A percentile compares a stretch with the other conserved stretches of the same genome.
phyloP scores from a whole-genome alignment of 2,797 vertebrate species.

The Vipera latastei region DNA sequence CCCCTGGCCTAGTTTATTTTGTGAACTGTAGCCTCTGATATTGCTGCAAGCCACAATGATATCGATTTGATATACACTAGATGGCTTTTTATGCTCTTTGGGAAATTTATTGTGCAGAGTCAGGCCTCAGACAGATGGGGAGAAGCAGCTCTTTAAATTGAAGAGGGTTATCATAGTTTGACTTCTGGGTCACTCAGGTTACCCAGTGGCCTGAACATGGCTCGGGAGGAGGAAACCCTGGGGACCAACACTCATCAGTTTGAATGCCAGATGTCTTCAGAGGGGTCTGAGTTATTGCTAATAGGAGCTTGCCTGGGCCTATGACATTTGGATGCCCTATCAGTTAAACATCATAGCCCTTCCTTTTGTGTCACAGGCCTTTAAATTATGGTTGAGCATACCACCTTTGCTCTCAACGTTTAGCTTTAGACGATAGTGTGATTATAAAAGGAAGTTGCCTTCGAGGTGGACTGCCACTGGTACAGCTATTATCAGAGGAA shows the following conservation, averaged over 20 bases:
- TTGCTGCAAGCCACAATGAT: slow-evolving; percentile 76
- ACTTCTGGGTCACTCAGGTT: slow-evolving; percentile 77
- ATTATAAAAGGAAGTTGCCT: slow-evolving; percentile 56
- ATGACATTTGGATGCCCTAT: slow-evolving; percentile 81
- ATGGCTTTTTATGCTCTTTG: slow-evolving; percentile 80
- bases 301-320: slow-evolving; percentile 75
- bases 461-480: slow-evolving; percentile 23
- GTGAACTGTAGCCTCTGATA: slow-evolving; percentile 83
- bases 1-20: slow-evolving; percentile 82
- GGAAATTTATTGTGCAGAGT: slow-evolving; percentile 81
- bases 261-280: slow-evolving; percentile 79
- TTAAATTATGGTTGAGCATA: slow-evolving; percentile 72
- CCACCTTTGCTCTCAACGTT: slow-evolving; percentile 66
- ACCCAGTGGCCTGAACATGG: slow-evolving; percentile 75
- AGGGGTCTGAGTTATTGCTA: slow-evolving; percentile 78
- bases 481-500: slow-evolving; percentile 24
- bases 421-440: slow-evolving; percentile 35
- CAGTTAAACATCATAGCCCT: slow-evolving; percentile 78
- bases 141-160: slow-evolving; percentile 79
- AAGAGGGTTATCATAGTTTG: slow-evolving; percentile 78
- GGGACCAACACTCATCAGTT: slow-evolving; percentile 77
- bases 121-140: slow-evolving; percentile 73
- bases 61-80: slow-evolving; percentile 85
- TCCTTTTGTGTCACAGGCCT: slow-evolving; percentile 68
- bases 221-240: slow-evolving; percentile 69